Evolutionary conservation across 2,113 vertebrate species (phyloP), one percentile per base, ranked within the genome.

Genomic region (Uria lomvia): DNA sequence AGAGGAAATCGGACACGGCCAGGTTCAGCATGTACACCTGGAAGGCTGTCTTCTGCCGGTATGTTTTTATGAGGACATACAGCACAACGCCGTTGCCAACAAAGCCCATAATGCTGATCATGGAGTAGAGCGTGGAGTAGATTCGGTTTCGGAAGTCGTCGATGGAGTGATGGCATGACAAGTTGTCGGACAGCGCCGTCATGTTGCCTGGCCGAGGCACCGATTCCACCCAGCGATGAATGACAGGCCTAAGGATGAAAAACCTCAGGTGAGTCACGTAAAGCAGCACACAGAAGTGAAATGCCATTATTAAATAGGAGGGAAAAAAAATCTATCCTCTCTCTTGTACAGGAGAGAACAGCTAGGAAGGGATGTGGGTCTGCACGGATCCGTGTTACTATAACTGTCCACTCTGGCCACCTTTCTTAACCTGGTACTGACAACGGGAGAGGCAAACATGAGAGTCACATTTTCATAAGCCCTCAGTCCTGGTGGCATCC

Each of bases 11-110:
- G 0, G 99, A 98, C 79, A 99, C 85, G 2, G 99, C 99, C 36
- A 99, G 98, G 97, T 99, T 99, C 67, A 99, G 84, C 99, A 99
- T 99, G 97, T 99, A 99, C 82, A 99, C 88, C 68, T 99, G 99
- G 92, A 99, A 99, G 40, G 99, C 98, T 0, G 99, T 98, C 68
- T 97, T 98, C 88, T 99, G 98, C 9, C 93, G 98, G 88, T 97
- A 98, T 0, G 98, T 99, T 58, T 95, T 98, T 50, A 99, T 97
- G 62, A 99, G 98, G 68, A 99, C 97, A 19, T 97, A 97, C 7
- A 99, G 97, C 58, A 99, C 99, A 4, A 99, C 97, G 17, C 98
- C 96, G 4, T 99, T 99, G 38, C 99, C 99, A 4, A 98, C 95
- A 7, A 99, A 98, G 42, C 99, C 99, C 27, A 99, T 55, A 11